Conservation (phyloP, 2,888 invertebrate genomes). For the Andrena fulva region DNA sequence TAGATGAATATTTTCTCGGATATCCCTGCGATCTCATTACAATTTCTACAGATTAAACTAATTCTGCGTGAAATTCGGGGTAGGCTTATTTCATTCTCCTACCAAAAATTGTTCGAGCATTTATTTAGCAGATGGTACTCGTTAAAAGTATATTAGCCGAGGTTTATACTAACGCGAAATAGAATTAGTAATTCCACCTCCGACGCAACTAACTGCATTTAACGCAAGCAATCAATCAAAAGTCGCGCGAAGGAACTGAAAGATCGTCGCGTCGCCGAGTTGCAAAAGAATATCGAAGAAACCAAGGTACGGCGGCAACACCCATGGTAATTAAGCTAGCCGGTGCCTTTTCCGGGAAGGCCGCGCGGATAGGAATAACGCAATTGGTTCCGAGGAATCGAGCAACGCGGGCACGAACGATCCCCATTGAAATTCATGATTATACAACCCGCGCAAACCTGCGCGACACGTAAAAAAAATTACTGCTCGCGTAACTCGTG, state of each 20-base stretch:
- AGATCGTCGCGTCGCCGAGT: neutral
- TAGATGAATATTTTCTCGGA: no score
- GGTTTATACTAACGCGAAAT: no score
- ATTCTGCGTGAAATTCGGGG: no score
- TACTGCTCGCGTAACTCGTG: slow-evolving; percentile 34
- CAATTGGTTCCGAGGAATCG: slow-evolving; percentile 43
- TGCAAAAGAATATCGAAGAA: neutral
- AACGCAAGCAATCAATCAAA: no score
- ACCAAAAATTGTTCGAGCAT: no score
- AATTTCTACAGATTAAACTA: no score
- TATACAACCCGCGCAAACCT: slow-evolving; percentile 28
- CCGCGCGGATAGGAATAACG: slow-evolving; percentile 35
- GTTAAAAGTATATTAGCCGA: no score
- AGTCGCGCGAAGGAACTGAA: neutral
- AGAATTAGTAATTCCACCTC: no score
- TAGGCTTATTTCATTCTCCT: no score
- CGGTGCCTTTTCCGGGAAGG: slow-evolving; percentile 14
- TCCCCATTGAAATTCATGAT: slow-evolving; percentile 44
- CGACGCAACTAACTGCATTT: no score
- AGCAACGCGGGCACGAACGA: slow-evolving; percentile 25
- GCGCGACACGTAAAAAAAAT: slow-evolving; percentile 26
- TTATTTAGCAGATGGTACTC: no score
- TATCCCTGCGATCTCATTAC: no score
- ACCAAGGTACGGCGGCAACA: neutral
- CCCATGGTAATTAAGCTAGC: slow-evolving; percentile 2